These are phyloP conservation scores for Hydrozoanthus gracilis DNA, from an alignment of 92 coral and sea anemone species.

Conservation along the genomic window DNA sequence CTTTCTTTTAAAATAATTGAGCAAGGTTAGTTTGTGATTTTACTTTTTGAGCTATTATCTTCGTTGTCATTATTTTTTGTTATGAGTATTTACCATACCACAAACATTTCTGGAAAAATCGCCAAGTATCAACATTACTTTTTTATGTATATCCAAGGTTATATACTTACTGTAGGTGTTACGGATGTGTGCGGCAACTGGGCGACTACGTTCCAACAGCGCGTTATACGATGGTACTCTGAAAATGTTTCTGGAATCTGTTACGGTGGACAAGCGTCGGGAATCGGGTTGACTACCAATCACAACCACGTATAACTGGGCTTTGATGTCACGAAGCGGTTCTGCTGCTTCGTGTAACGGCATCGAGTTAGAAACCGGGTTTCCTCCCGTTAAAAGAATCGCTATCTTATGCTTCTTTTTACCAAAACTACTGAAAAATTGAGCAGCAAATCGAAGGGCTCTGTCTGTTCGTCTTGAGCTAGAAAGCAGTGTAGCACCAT, in stretches of 20 bases:
- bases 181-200: conserved; percentile 12
- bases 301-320: conserved; percentile 53
- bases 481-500: not conserved
- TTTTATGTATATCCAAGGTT: not conserved
- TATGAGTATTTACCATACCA: no score
- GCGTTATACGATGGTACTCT: conserved; percentile 25
- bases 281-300: conserved; percentile 44
- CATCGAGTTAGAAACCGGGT: conserved; percentile 30
- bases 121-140: no score
- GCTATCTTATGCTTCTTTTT: conserved; percentile 43
- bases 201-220: not conserved
- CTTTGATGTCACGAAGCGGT: conserved; percentile 50
- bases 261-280: conserved; percentile 14
- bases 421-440: conserved; percentile 17
- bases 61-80: no score
- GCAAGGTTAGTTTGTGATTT: no score
- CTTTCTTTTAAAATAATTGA: no score
- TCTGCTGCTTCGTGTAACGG: conserved; percentile 32
- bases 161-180: conserved; percentile 11
- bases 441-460: conserved; percentile 18
- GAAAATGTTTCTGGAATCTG: conserved; percentile 30
- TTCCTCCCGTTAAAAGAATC: conserved; percentile 55
- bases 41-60: no score
- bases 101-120: no score
- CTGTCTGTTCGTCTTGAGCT: conserved; percentile 20